Evolutionary conservation across 2,797 vertebrate genomes (phyloP).

Genomic region (Enteromius afrohamiltoni): DNA sequence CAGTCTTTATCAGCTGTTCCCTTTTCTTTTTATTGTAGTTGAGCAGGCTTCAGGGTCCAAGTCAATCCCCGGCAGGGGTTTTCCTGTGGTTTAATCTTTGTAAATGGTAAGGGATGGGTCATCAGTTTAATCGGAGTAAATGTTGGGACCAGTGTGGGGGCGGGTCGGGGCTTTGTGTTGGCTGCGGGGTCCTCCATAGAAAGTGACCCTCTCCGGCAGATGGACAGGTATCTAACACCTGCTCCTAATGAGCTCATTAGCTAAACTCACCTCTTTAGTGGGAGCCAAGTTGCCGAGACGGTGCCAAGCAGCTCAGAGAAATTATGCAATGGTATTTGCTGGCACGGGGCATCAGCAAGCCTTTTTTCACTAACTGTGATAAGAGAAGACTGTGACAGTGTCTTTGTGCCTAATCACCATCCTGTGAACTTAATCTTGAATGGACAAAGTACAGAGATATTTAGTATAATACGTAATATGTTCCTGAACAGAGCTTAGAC

Average conservation of each 20-base stretch:
- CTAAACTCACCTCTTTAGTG: constrained; percentile 65
- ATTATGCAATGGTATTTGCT: constrained; percentile 69
- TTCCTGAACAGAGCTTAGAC: constrained; percentile 42
- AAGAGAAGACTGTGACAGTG: constrained; percentile 59
- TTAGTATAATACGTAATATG: constrained; percentile 20
- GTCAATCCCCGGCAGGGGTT: not conserved
- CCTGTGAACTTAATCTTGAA: constrained; percentile 45
- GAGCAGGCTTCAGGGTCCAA: not conserved
- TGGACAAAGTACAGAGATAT: constrained; percentile 32
- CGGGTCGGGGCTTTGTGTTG: constrained; percentile 1
- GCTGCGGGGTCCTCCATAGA: constrained; percentile 57
- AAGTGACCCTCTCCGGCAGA: constrained; percentile 67
- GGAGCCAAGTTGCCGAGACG: constrained; percentile 61
- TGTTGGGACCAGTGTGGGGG: not conserved
- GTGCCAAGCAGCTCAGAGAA: constrained; percentile 69
- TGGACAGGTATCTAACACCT: constrained; percentile 74
- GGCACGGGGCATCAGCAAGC: constrained; percentile 62
- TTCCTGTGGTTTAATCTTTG: constrained; percentile 22
- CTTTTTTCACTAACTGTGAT: constrained; percentile 60
- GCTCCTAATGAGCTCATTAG: constrained; percentile 74
- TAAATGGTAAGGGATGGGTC: not conserved
- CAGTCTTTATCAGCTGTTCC: not conserved
- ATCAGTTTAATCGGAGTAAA: constrained; percentile 36
- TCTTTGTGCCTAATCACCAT: constrained; percentile 39
- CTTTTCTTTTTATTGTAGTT: constrained; percentile 12